Evolutionary conservation across 2,797 vertebrate genomes (phyloP), one percentile per base, ranked within the genome.

Genomic region (Chloroceryle amazona): DNA sequence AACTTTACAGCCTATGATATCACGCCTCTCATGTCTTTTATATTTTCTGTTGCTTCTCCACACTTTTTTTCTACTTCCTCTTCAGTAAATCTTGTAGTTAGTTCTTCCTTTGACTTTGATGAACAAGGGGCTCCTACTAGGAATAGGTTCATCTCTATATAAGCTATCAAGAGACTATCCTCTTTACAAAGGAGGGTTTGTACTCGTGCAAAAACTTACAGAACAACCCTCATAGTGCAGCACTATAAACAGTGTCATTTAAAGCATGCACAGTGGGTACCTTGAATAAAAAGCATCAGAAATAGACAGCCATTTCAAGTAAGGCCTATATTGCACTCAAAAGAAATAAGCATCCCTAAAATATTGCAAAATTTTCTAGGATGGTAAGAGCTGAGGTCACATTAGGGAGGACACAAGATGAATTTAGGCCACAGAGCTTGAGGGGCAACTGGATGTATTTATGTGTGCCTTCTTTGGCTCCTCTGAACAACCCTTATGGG

Each of bases 251-350:
- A 0, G 23, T 63, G 44, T 63, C 11, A 68, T 78, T 54, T 70
- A 68, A 78, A 63, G 41, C n/a, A n/a, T 33, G 28, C 4, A 19
- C 31, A 67, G 44, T 31, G 39, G n/a, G 20, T 42, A 58, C 51
- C 44, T 82, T 68, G 33, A 78, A 49, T 57, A 46, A 82, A 89
- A 92, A 73, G 13, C 39, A 57, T 72, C 41, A 81, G 70, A 89
- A 73, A 42, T 73, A 76, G 42, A 37, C 58, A 76, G n/a, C 42
- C 44, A 16, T 62, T 90, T 72, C 52, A 21, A 86, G 19, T 55
- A 74, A 70, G 26, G 57, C 16, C 16, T 35, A 51, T 33, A 25
- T 21, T 60, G 51, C 35, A n/a, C 44, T 73, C 8, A 22, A 51
- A 51, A 80, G 46, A 60, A 86, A 74, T 49, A 61, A 71, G 6